Evolutionary conservation across 2,888 invertebrate species (phyloP).

Genomic region (Stenodema calcarata): DNA sequence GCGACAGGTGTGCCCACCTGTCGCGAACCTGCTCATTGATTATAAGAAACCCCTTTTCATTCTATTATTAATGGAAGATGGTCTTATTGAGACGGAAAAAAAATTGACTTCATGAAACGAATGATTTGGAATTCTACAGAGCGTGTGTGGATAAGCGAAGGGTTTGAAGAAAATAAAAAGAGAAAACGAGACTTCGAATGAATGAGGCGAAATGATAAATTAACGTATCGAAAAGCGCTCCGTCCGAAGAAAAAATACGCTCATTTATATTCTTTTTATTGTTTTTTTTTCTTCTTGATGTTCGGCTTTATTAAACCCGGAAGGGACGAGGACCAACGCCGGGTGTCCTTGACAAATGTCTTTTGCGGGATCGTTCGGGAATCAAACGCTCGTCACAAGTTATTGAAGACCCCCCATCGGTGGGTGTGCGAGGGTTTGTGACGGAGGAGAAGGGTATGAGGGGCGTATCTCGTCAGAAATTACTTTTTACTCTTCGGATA

Average conservation of each 20-base stretch:
- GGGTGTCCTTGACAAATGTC: constrained; percentile 45
- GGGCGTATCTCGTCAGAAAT: too few species aligned
- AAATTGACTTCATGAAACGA: not conserved
- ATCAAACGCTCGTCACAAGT: constrained; percentile 48
- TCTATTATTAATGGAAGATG: not conserved
- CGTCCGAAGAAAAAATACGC: not conserved
- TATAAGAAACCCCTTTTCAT: too few species aligned
- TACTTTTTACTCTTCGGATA: too few species aligned
- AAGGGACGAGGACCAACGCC: constrained; percentile 19
- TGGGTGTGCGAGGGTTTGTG: too few species aligned
- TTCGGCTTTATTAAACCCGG: constrained; percentile 30
- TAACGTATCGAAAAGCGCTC: not conserved
- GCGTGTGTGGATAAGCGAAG: not conserved
- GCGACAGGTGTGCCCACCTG: too few species aligned
- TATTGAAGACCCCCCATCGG: not conserved
- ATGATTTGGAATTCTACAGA: not conserved
- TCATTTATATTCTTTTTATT: constrained; percentile 18
- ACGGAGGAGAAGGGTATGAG: too few species aligned
- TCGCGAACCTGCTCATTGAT: too few species aligned
- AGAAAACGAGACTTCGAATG: not conserved
- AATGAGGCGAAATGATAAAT: not conserved
- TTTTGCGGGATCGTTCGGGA: constrained; percentile 7
- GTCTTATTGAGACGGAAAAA: not conserved
- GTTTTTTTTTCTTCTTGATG: not conserved
- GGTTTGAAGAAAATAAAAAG: not conserved